Evolutionary conservation across 2,797 vertebrate genomes (phyloP).

Genomic region (Danio choprae): DNA sequence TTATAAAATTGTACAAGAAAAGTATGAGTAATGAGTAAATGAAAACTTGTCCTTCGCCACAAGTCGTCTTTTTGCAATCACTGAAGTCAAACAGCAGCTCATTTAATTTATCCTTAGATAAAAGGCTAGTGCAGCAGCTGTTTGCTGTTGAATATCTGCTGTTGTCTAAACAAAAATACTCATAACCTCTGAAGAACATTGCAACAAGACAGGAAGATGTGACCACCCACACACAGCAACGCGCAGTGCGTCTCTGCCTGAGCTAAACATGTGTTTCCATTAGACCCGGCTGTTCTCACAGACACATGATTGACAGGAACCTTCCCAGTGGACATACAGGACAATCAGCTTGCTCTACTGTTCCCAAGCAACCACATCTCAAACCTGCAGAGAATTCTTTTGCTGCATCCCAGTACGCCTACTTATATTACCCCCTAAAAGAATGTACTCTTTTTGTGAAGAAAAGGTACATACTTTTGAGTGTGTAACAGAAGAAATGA

Average conservation of each 20-base stretch:
- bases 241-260: not conserved
- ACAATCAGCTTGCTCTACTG: constrained; percentile 33
- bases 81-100: not conserved
- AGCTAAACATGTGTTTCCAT: constrained; percentile 46
- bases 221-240: constrained; percentile 28
- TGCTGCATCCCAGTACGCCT: too few relatives aligned
- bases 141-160: constrained; percentile 9
- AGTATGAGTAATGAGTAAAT: too few relatives aligned
- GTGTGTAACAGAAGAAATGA: too few relatives aligned
- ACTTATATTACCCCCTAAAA: too few relatives aligned
- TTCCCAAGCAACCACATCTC: constrained; percentile 57
- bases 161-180: constrained; percentile 17
- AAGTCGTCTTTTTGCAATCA: not conserved
- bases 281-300: constrained; percentile 30
- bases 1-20: too few relatives aligned
- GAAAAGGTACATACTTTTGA: too few relatives aligned
- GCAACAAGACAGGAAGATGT: constrained; percentile 3
- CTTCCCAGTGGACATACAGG: constrained; percentile 47
- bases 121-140: not conserved
- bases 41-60: not conserved
- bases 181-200: not conserved
- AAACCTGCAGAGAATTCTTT: constrained; percentile 39
- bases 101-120: not conserved
- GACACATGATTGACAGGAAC: constrained; percentile 55
- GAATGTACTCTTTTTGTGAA: too few relatives aligned